phyloP scores from a whole-genome alignment of 2,888 invertebrate genomes.

The Diaphora mendica region DNA sequence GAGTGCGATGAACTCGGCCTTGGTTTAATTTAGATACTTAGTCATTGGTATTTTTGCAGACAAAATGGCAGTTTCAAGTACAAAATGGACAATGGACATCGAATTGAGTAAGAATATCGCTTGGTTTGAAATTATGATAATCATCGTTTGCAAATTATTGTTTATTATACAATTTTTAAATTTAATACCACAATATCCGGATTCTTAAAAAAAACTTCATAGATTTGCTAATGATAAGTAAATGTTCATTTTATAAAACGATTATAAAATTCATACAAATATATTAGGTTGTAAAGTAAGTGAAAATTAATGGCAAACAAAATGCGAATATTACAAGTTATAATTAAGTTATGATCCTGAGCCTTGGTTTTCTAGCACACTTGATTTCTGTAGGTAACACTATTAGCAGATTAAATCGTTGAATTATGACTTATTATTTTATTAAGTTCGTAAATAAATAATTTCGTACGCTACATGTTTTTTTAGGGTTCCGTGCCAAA shows the following conservation, averaged over 20 bases:
- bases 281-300: not conserved
- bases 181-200: too few relatives aligned
- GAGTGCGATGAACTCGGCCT: slow-evolving; percentile 37
- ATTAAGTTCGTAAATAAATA: not conserved
- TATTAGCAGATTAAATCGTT: not conserved
- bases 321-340: not conserved
- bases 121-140: too few relatives aligned
- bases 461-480: too few relatives aligned
- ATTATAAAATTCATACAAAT: not conserved
- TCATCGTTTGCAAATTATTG: not conserved
- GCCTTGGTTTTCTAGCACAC: not conserved
- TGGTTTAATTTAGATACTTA: slow-evolving; percentile 29
- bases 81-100: not conserved
- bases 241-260: too few relatives aligned
- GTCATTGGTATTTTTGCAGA: slow-evolving; percentile 4
- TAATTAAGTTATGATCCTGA: not conserved
- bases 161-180: too few relatives aligned
- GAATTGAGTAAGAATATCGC: not conserved
- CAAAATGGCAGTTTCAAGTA: not conserved
- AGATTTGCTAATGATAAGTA: too few relatives aligned
- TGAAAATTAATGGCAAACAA: not conserved
- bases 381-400: not conserved
- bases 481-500: too few relatives aligned
- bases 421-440: not conserved
- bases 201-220: too few relatives aligned